phyloP scores from a whole-genome alignment of 2,888 invertebrate genomes.

The Euplexia lucipara region DNA sequence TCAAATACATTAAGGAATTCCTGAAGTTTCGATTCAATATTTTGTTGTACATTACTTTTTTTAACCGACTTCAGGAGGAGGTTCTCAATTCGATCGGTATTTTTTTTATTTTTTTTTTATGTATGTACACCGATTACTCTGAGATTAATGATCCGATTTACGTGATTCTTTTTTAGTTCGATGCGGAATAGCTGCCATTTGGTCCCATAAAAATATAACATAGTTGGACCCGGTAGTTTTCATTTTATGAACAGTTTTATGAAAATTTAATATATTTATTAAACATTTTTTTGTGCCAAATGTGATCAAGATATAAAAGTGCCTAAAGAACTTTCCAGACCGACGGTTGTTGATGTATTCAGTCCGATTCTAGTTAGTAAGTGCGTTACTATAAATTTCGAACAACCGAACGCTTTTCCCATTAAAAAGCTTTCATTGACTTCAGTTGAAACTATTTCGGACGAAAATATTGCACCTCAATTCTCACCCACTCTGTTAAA shows the following conservation, averaged over 20 bases:
- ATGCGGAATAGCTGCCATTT: no score
- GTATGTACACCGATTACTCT: no score
- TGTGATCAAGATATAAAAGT: neutral
- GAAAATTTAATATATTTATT: no score
- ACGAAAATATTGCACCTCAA: conserved; percentile 5
- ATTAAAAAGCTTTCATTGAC: neutral
- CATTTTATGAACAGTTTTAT: no score
- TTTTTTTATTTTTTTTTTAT: no score
- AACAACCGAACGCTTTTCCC: conserved; percentile 1
- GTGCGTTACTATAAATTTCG: no score
- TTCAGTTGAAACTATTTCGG: neutral
- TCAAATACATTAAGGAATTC: neutral
- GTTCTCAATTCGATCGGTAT: no score
- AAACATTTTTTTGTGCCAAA: neutral
- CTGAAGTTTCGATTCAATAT: neutral
- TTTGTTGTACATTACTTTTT: neutral
- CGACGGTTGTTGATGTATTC: neutral
- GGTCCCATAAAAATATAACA: no score
- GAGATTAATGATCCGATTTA: no score
- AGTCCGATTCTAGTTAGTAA: neutral
- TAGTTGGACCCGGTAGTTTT: no score
- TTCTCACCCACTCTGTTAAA: neutral
- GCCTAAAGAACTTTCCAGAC: neutral
- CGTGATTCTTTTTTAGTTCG: no score
- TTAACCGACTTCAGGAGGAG: no score